These are phyloP conservation scores for Amphilophus citrinellus DNA, from an alignment of 2,113 vertebrate species.

Conservation along the genomic window DNA sequence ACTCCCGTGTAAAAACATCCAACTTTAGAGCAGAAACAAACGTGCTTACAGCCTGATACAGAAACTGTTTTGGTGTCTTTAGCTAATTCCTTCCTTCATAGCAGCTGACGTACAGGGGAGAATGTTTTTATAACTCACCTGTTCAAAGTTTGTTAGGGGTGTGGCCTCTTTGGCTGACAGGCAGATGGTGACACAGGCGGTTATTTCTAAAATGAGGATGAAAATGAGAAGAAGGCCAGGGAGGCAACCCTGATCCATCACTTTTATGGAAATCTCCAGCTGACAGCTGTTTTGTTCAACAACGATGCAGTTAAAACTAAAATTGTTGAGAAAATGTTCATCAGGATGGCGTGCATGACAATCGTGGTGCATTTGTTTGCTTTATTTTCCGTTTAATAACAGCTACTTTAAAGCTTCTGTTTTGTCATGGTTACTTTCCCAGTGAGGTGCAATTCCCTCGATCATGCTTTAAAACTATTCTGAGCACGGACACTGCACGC, in stretches of 20 bases:
- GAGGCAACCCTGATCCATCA: rapidly evolving
- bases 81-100: background rate
- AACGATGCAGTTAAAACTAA: background rate
- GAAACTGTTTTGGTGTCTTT: background rate
- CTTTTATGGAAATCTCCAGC: background rate
- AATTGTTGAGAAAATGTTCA: too few species aligned
- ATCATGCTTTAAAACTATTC: too few species aligned
- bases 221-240: background rate
- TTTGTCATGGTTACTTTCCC: too few species aligned
- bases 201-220: background rate
- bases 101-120: too few species aligned
- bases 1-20: background rate
- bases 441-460: background rate
- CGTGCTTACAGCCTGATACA: background rate
- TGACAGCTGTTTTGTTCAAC: background rate
- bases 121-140: background rate
- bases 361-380: background rate
- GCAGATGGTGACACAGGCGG: background rate
- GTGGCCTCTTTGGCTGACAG: background rate
- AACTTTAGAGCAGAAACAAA: background rate
- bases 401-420: background rate
- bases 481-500: too few species aligned
- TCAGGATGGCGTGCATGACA: background rate
- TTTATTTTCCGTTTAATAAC: background rate
- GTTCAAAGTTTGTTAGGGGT: background rate